Conservation (phyloP, 92 coral and sea anemone species). For the Pocillopora meandrina region DNA sequence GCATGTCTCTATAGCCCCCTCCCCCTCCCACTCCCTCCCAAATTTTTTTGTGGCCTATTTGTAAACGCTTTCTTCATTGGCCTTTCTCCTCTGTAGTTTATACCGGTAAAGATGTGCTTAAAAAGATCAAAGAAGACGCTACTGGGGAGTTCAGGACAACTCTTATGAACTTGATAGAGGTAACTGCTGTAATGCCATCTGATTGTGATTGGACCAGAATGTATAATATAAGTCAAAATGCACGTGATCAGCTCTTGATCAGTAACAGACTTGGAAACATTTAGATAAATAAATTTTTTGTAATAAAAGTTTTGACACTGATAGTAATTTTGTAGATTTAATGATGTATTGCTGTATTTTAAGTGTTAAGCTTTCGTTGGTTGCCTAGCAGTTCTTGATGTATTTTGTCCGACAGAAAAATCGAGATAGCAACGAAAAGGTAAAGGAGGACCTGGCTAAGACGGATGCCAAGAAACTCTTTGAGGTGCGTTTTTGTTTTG, state of each 20-base stretch:
- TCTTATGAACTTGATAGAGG: conserved; percentile 74
- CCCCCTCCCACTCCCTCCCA: too few species aligned
- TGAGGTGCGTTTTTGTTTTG: conserved; percentile 44
- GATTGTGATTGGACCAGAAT: background rate
- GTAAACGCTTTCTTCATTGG: background rate
- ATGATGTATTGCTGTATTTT: too few species aligned
- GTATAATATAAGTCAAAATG: background rate
- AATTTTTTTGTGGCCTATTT: background rate
- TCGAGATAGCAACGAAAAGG: conserved; percentile 31
- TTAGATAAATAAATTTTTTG: too few species aligned
- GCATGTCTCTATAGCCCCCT: background rate
- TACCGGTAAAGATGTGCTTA: conserved; percentile 63
- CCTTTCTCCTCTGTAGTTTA: conserved; percentile 45
- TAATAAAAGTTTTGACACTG: too few species aligned
- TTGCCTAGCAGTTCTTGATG: background rate
- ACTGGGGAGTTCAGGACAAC: conserved; percentile 79
- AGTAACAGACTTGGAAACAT: too few species aligned
- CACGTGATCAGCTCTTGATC: too few species aligned
- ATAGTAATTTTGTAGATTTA: too few species aligned
- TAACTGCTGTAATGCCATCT: background rate
- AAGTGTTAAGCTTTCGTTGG: background rate
- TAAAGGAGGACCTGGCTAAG: conserved; percentile 65
- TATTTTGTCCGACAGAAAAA: conserved; percentile 46
- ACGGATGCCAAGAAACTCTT: conserved; percentile 69
- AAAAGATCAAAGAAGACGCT: conserved; percentile 80